Conservation (phyloP, 2,888 invertebrate genomes). For the Tolmerus cingulatus region DNA sequence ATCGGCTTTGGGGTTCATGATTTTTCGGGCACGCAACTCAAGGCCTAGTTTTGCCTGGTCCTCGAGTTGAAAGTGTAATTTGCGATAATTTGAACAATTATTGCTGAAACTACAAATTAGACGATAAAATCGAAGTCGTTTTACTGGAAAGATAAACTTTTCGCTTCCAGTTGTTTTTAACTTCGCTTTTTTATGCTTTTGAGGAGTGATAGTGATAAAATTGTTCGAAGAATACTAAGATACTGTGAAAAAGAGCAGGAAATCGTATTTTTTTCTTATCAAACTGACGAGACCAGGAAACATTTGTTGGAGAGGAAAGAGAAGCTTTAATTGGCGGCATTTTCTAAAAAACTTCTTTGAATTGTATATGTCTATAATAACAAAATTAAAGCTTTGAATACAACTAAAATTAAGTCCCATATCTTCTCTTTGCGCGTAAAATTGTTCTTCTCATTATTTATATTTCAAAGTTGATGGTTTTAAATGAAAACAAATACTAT, state of each 20-base stretch:
- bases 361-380: neutral
- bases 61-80: neutral
- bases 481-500: neutral
- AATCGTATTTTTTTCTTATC: neutral
- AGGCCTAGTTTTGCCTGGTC: neutral
- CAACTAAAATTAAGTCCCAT: neutral
- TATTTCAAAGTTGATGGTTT: neutral
- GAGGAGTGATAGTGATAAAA: neutral
- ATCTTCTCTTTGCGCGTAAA: neutral
- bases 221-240: neutral
- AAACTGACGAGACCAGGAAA: neutral
- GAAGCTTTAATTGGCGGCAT: neutral
- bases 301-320: neutral
- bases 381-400: neutral
- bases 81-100: slow-evolving; percentile 13
- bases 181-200: neutral
- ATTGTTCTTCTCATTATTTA: neutral
- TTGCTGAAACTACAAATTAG: slow-evolving; percentile 1
- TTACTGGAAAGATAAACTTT: slow-evolving; percentile 13
- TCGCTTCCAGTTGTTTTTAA: neutral
- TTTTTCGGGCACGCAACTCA: slow-evolving; percentile 11
- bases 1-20: neutral
- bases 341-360: neutral
- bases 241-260: neutral
- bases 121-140: neutral